Percentiles rank a stretch among this genome's conserved stretches.
Evolutionary conservation across 2,113 vertebrate genomes (phyloP).

Genomic region (Aptenodytes forsteri): DNA sequence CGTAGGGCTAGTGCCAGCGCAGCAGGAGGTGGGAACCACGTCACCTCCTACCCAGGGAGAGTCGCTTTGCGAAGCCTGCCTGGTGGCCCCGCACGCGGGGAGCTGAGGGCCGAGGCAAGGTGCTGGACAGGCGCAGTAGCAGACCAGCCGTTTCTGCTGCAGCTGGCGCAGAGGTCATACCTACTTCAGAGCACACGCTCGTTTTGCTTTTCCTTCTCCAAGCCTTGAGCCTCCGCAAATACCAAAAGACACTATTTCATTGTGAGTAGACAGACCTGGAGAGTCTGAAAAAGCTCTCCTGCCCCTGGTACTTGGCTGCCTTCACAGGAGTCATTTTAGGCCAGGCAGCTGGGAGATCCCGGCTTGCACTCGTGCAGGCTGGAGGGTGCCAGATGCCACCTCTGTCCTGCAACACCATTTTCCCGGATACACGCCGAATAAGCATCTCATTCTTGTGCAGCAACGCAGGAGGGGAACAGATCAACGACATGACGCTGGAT

Average conservation of each 20-base stretch:
- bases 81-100: fast-evolving
- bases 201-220: not conserved
- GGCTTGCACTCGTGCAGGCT: not conserved
- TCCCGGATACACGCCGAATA: not conserved
- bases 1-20: not conserved
- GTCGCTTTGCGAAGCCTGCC: not conserved
- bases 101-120: not conserved
- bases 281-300: not conserved
- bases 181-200: not conserved
- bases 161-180: not conserved
- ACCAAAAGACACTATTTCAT: not conserved
- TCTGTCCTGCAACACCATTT: not conserved
- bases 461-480: constrained; percentile 86
- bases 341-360: not conserved
- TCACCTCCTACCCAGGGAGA: not conserved
- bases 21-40: not conserved
- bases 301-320: not conserved
- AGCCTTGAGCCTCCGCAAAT: not conserved
- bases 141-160: not conserved
- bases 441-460: constrained; percentile 58
- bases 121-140: fast-evolving
- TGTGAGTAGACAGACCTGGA: not conserved
- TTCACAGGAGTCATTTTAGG: not conserved
- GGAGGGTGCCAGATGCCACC: not conserved
- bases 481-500: constrained; percentile 80